Conservation (phyloP, 92 coral and sea anemone genomes). For the Bergia sp. region DNA sequence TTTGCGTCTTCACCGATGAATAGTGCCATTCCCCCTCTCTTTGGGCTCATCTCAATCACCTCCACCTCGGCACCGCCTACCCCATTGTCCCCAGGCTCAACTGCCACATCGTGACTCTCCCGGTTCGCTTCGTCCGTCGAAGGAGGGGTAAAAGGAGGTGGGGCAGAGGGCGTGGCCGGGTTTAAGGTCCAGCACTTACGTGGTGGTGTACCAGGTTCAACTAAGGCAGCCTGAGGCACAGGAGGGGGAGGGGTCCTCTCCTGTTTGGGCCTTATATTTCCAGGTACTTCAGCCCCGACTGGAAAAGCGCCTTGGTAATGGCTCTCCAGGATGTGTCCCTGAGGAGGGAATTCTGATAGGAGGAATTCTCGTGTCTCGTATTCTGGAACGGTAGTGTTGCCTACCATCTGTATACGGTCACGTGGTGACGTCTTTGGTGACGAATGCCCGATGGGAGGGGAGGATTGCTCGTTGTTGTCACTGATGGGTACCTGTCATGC, state of each 20-base stretch:
- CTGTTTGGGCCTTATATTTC: constrained; percentile 35
- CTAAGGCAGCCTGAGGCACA: neutral
- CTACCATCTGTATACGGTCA: constrained; percentile 9
- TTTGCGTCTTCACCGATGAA: constrained; percentile 77
- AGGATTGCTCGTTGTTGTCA: constrained; percentile 57
- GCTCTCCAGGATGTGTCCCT: constrained; percentile 16
- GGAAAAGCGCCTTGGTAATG: constrained; percentile 3
- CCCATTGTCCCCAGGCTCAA: constrained; percentile 27
- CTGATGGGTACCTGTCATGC: neutral
- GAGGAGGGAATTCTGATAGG: constrained; percentile 74
- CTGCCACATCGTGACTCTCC: neutral
- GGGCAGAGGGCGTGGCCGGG: constrained; percentile 15
- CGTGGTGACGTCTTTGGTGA: constrained; percentile 58
- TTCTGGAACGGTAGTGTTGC: constrained; percentile 19
- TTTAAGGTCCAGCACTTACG: constrained; percentile 59
- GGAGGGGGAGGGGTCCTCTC: constrained; percentile 35
- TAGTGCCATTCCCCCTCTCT: constrained; percentile 79
- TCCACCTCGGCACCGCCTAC: constrained; percentile 50
- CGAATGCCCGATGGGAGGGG: constrained; percentile 84
- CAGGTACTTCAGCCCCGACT: constrained; percentile 33
- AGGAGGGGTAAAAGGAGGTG: constrained; percentile 21
- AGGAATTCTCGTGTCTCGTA: constrained; percentile 81
- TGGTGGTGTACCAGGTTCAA: constrained; percentile 46
- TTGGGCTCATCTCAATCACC: constrained; percentile 52
- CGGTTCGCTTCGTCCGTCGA: neutral